These are phyloP conservation scores for Aphelenchoides fujianensis DNA, from an alignment of 1,140 invertebrate genomes.

Conservation along the genomic window DNA sequence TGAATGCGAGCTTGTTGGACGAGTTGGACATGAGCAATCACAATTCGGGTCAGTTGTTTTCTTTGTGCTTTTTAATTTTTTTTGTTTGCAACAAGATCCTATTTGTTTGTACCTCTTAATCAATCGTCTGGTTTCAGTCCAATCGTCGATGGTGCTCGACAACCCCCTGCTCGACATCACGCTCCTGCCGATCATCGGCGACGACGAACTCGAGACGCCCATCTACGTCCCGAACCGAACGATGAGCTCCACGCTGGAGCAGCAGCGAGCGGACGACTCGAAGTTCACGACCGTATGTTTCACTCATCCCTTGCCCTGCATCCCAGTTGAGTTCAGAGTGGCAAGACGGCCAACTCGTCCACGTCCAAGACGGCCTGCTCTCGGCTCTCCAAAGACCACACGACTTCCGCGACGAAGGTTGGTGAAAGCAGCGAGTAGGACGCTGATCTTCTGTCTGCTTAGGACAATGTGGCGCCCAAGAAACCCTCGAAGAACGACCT, in stretches of 20 bases:
- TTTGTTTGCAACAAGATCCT: background rate
- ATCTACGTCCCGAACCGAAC: constrained; percentile 9
- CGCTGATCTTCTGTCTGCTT: background rate
- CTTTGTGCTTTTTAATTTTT: constrained; percentile 10
- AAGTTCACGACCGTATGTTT: background rate
- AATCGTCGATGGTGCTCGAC: constrained; percentile 6
- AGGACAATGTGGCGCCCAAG: constrained; percentile 5
- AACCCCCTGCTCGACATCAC: background rate
- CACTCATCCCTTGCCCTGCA: background rate
- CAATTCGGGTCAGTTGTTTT: constrained; percentile 17
- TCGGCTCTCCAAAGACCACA: constrained; percentile 7
- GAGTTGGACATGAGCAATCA: constrained; percentile 22
- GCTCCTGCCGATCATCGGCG: constrained; percentile 19
- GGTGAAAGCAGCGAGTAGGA: background rate
- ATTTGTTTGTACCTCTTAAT: too few relatives aligned
- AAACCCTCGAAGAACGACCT: constrained; percentile 9
- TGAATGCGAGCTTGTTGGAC: background rate
- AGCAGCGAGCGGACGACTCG: background rate
- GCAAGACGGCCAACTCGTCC: background rate
- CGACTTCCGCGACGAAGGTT: background rate
- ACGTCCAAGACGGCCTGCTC: background rate
- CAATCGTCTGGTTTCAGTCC: constrained; percentile 6
- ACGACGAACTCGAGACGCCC: constrained; percentile 18
- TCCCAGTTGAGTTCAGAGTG: background rate
- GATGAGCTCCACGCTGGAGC: background rate